Conservation (phyloP, 2,888 invertebrate species). For the Arge pagana region DNA sequence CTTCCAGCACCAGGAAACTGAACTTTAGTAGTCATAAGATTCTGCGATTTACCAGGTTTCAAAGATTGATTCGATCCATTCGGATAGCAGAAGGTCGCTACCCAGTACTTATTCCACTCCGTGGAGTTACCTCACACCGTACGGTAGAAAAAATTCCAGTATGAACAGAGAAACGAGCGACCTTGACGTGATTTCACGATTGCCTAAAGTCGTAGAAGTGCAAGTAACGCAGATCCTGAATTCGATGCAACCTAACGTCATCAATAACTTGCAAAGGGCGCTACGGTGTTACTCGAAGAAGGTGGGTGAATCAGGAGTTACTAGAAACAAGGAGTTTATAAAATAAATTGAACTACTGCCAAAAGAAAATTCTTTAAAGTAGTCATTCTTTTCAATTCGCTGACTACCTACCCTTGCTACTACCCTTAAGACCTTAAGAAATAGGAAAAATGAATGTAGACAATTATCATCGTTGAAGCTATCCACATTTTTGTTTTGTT, state of each 20-base stretch:
- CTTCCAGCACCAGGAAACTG: too few relatives aligned
- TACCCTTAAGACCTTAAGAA: too few relatives aligned
- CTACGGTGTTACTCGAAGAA: slow-evolving; percentile 36
- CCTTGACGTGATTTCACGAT: too few relatives aligned
- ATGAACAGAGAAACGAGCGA: too few relatives aligned
- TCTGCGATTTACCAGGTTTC: slow-evolving; percentile 16
- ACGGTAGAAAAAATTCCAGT: slow-evolving; percentile 40
- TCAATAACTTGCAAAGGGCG: slow-evolving; percentile 37
- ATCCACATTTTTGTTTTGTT: too few relatives aligned
- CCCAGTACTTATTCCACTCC: slow-evolving; percentile 45
- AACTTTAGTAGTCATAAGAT: not conserved
- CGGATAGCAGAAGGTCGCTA: slow-evolving; percentile 26
- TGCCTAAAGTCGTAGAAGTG: too few relatives aligned
- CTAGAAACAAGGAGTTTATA: not conserved
- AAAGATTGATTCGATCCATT: slow-evolving; percentile 28
- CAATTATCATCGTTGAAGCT: too few relatives aligned
- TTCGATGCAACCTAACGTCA: slow-evolving; percentile 30
- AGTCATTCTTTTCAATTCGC: too few relatives aligned
- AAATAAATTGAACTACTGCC: too few relatives aligned
- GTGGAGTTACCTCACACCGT: slow-evolving; percentile 47
- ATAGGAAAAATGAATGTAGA: too few relatives aligned
- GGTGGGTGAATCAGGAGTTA: slow-evolving; percentile 30
- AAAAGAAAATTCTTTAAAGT: too few relatives aligned
- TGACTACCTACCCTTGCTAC: too few relatives aligned
- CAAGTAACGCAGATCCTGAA: slow-evolving; percentile 36